phyloP scores from a whole-genome alignment of 2,797 vertebrate genomes.

The Spheniscus humboldti region DNA sequence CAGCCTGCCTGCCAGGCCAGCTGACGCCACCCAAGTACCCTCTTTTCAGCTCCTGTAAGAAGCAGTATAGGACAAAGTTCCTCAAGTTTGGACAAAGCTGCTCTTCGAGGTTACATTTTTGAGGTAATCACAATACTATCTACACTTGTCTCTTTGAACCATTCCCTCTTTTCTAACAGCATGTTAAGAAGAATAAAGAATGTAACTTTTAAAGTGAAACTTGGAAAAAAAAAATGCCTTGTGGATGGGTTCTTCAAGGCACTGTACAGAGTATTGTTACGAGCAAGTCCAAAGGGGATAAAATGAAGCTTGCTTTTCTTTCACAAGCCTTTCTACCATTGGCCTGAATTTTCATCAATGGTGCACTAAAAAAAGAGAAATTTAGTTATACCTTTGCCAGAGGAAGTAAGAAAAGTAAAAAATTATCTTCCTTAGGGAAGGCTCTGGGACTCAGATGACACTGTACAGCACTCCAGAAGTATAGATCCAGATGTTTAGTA shows the following conservation, averaged over 20 bases:
- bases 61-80: background rate
- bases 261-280: background rate
- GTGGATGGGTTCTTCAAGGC: background rate
- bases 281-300: background rate
- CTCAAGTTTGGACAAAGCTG: background rate
- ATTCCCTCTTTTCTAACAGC: background rate
- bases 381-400: slow-evolving; percentile 11
- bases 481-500: background rate
- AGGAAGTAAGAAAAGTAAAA: slow-evolving; percentile 14
- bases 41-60: background rate
- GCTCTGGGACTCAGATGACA: background rate
- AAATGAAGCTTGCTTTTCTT: background rate
- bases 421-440: background rate
- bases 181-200: background rate
- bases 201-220: background rate
- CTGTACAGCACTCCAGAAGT: background rate
- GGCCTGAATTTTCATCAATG: background rate
- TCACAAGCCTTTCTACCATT: background rate
- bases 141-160: background rate
- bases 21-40: rapidly evolving
- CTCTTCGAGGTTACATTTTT: background rate
- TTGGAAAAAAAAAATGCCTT: background rate
- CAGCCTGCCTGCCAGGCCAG: background rate
- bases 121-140: background rate
- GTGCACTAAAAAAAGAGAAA: slow-evolving; percentile 5